These are phyloP conservation scores for Hyperoodon ampullatus DNA, from an alignment of 2,113 vertebrate species.

Conservation along the genomic window DNA sequence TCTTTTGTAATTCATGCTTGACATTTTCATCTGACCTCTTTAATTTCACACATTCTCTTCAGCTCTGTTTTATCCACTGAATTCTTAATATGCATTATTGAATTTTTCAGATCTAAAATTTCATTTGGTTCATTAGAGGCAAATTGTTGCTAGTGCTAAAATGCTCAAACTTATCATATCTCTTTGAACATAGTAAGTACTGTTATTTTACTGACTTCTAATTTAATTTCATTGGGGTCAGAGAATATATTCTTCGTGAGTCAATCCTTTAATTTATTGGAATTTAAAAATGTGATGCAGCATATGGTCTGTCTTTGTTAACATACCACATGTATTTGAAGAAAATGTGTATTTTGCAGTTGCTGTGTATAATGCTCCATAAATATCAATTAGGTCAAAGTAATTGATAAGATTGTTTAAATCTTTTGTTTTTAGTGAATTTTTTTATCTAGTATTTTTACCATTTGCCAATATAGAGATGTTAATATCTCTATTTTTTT, in stretches of 20 bases:
- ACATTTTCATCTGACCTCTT: background rate
- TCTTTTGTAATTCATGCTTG: background rate
- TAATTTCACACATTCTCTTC: background rate
- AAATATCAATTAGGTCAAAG: background rate
- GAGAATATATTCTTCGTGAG: background rate
- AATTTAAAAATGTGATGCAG: background rate
- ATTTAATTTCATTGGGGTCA: background rate
- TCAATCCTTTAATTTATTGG: background rate
- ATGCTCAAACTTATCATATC: background rate
- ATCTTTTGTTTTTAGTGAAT: background rate
- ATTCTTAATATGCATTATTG: background rate
- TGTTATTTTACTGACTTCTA: background rate
- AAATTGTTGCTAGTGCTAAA: background rate
- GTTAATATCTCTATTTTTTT: background rate
- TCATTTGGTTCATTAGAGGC: background rate
- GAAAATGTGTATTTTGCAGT: background rate
- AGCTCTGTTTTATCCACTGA: background rate
- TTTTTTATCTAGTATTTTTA: background rate
- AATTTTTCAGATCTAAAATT: background rate
- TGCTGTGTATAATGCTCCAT: background rate
- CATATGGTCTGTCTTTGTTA: background rate
- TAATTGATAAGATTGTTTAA: background rate
- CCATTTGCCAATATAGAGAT: background rate
- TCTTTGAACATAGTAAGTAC: background rate
- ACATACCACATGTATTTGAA: background rate